A percentile compares a stretch with the other conserved stretches of the same genome.
These are phyloP conservation scores for Drosophila quasianomalipes DNA, from an alignment of 2,888 invertebrate species.

Conservation along the genomic window DNA sequence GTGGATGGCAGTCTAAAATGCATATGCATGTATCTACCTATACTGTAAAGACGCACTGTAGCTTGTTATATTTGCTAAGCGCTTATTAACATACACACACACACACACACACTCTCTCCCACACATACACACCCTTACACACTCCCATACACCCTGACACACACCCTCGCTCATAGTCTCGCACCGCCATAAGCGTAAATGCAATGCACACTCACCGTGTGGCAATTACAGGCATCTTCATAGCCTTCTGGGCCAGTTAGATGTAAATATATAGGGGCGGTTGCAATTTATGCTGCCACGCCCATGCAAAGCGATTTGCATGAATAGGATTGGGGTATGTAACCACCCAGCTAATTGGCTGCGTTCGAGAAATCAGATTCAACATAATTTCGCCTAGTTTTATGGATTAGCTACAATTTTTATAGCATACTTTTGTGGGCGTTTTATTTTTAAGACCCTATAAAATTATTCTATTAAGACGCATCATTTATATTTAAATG, in stretches of 20 bases:
- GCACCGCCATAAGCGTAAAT: slow-evolving; percentile 21
- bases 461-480: neutral
- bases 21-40: slow-evolving; percentile 11
- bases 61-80: slow-evolving; percentile 78
- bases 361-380: slow-evolving; percentile 36
- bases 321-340: slow-evolving; percentile 53
- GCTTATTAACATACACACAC: slow-evolving; percentile 50
- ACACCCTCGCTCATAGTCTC: neutral
- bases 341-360: slow-evolving; percentile 47
- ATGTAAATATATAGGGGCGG: neutral
- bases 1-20: slow-evolving; percentile 3
- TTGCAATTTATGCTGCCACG: slow-evolving; percentile 35
- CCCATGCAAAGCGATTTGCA: slow-evolving; percentile 53
- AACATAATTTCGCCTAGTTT: neutral
- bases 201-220: slow-evolving; percentile 34
- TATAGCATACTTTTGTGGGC: neutral
- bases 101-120: slow-evolving; percentile 4
- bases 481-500: neutral
- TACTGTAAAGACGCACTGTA: slow-evolving; percentile 28
- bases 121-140: slow-evolving; percentile 1
- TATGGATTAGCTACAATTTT: fast-evolving
- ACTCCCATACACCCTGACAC: neutral
- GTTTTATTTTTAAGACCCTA: neutral
- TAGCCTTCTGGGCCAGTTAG: neutral
- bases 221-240: slow-evolving; percentile 52